Evolutionary conservation across 2,888 invertebrate genomes (phyloP), one percentile per base, ranked within the genome.

Genomic region (Drosophila maculinotata): DNA sequence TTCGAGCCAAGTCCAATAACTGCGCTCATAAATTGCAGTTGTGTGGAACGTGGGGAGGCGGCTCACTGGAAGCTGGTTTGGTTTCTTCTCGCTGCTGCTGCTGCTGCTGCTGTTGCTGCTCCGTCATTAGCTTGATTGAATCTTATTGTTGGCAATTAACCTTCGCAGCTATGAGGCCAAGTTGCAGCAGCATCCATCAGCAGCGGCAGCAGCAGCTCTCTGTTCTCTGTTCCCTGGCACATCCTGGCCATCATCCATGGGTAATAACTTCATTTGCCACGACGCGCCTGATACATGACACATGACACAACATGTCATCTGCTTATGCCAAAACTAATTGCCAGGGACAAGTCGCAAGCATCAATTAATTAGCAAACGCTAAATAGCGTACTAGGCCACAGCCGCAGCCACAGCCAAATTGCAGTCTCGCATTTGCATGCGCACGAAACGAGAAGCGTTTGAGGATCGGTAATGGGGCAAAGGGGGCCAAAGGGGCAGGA

Each of bases 91-190:
- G 44, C 35, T 60, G 62, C 41, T 31, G 51, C 26, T 41, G 51
- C 41, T 52, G 48, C 31, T 51, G 39, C 38, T 63, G 39, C 36
- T 54, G 69, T 38, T 57, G 45, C 57, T 45, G 78, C 79, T 67
- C 68, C 83, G 47, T 85, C 85, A 84, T 87, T 84, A 82, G 84
- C 80, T 87, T 87, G 84, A 84, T 84, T 87, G 78, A 87, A 84
- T 84, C 84, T 87, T 78, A 87, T 87, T 87, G 82, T 78, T 79
- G 74, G 79, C 83, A 84, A 84, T 84, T 84, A 84, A 84, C 84
- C 87, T 82, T 73, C 65, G 66, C 83, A 74, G 80, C 69, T 63
- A 64, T 44, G 51, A 66, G 83, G 81, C 63, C 79, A 81, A 68
- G 38, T 56, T 45, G 48, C 57, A 53, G 64, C 44, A 44, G 36